A percentile compares a stretch with the other conserved stretches of the same genome.
These are phyloP conservation scores for Cydia fagiglandana DNA, from an alignment of 1,140 invertebrate genomes.

Conservation along the genomic window DNA sequence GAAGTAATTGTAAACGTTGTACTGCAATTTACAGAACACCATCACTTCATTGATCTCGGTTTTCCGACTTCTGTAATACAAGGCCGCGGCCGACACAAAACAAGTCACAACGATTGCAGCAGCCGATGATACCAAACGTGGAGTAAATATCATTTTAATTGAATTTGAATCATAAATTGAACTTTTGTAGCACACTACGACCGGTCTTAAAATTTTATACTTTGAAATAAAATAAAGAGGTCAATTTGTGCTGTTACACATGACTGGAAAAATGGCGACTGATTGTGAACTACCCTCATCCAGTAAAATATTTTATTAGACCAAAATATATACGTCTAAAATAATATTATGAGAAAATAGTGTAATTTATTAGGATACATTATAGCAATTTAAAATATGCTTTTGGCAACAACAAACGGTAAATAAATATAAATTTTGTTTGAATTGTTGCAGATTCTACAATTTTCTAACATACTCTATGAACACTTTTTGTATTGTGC, in stretches of 20 bases:
- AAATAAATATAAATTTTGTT: background rate
- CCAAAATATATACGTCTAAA: background rate
- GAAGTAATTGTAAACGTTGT: conserved; percentile 69
- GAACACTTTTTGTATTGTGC: background rate
- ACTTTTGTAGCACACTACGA: conserved; percentile 46
- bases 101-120: conserved; percentile 65
- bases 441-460: background rate
- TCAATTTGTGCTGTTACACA: conserved; percentile 43
- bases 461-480: background rate
- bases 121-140: conserved; percentile 61
- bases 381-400: no score
- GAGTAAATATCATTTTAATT: conserved; percentile 71
- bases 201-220: conserved; percentile 62
- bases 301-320: background rate
- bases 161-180: conserved; percentile 62
- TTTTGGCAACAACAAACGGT: no score
- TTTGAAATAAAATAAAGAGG: conserved; percentile 67
- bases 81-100: conserved; percentile 67
- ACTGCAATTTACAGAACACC: conserved; percentile 74
- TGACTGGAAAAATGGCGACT: conserved; percentile 35
- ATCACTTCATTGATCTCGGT: conserved; percentile 73
- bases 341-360: background rate
- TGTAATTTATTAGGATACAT: background rate
- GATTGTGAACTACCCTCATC: conserved; percentile 55
- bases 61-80: conserved; percentile 65